Conservation (phyloP, 2,113 vertebrate genomes). For the Nesogale talazaci region DNA sequence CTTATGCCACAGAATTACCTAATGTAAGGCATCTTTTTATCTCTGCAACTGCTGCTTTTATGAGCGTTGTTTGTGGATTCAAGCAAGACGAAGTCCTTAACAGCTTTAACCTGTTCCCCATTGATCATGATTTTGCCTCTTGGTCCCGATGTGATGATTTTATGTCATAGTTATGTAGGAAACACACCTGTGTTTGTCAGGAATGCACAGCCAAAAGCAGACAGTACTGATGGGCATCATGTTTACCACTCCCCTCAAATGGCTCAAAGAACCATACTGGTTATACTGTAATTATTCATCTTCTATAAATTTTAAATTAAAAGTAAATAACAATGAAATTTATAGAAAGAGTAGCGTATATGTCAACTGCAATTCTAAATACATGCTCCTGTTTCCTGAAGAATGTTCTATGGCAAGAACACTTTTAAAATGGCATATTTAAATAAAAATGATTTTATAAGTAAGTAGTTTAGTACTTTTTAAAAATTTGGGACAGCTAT, state of each 20-base stretch:
- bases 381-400: background rate
- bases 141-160: no score
- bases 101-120: no score
- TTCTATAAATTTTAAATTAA: background rate
- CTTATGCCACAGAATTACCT: no score
- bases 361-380: background rate
- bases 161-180: background rate
- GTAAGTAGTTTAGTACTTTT: background rate
- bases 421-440: background rate
- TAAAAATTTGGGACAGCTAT: background rate
- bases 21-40: no score
- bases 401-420: background rate
- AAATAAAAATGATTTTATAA: background rate
- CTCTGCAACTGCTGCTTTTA: no score
- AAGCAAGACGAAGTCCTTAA: no score
- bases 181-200: background rate
- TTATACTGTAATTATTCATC: background rate
- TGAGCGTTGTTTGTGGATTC: no score
- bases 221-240: background rate
- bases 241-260: background rate
- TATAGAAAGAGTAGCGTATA: constrained; percentile 28
- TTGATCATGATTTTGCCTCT: no score
- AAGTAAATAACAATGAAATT: background rate
- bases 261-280: background rate
- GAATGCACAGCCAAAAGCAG: background rate